Evolutionary conservation across 92 coral and sea anemone genomes (phyloP).

Genomic region (Phenganax subtilis): DNA sequence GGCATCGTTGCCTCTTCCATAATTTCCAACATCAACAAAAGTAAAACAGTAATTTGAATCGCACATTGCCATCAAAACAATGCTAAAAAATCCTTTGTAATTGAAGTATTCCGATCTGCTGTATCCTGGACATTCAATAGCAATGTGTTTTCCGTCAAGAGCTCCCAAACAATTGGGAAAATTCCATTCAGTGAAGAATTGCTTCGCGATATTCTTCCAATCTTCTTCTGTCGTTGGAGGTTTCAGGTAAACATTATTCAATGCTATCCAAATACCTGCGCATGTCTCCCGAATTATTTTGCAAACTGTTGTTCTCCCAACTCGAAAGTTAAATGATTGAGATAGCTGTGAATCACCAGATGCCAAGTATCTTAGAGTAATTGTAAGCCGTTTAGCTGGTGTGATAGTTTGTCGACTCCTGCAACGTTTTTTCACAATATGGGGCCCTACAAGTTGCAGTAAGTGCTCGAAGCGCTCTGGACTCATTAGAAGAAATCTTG

Average conservation of each 20-base stretch:
- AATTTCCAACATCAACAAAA: conserved; percentile 30
- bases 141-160: conserved; percentile 33
- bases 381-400: conserved; percentile 21
- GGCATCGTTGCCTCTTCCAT: conserved; percentile 24
- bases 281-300: conserved; percentile 18
- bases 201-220: conserved; percentile 25
- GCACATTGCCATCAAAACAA: conserved; percentile 30
- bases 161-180: conserved; percentile 25
- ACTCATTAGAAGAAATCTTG: conserved; percentile 33
- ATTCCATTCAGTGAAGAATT: conserved; percentile 31
- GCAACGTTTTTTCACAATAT: conserved; percentile 17
- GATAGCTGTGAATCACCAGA: conserved; percentile 30
- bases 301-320: conserved; percentile 36
- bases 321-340: conserved; percentile 20
- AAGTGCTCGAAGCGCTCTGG: conserved; percentile 37
- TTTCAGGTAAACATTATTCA: conserved; percentile 15
- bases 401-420: conserved; percentile 37
- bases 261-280: conserved; percentile 24
- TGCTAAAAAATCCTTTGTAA: conserved; percentile 28
- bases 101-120: conserved; percentile 26
- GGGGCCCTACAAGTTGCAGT: conserved; percentile 31
- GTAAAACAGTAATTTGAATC: conserved; percentile 27
- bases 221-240: conserved; percentile 16
- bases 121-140: conserved; percentile 29
- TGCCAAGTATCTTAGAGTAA: conserved; percentile 22